A percentile compares a stretch with the other conserved stretches of the same genome.
These are phyloP conservation scores for Coenobita brevimanus DNA, from an alignment of 1,140 invertebrate genomes.

Conservation along the genomic window DNA sequence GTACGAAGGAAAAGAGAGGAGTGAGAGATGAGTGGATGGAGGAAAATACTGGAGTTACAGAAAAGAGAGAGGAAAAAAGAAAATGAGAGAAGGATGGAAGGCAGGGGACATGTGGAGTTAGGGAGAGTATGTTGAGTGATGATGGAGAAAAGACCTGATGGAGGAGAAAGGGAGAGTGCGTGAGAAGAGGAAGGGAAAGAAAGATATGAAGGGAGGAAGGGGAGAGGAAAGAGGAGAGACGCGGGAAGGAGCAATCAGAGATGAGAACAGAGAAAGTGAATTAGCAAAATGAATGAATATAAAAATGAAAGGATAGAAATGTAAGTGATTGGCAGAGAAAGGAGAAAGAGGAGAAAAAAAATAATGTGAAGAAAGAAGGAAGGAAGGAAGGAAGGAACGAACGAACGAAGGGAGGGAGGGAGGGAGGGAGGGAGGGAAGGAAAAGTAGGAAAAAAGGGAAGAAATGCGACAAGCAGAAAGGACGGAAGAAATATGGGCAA, in stretches of 20 bases:
- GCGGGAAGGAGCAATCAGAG: background rate
- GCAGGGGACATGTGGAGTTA: no score
- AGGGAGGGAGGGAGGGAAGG: background rate
- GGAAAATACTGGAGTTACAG: no score
- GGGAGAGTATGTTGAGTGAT: no score
- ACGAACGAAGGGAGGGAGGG: constrained; percentile 1
- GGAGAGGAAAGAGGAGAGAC: background rate
- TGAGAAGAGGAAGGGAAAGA: background rate
- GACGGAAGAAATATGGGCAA: background rate
- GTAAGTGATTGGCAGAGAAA: background rate
- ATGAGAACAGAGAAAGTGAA: background rate
- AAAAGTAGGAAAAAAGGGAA: background rate
- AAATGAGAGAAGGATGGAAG: background rate
- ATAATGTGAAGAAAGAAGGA: background rate
- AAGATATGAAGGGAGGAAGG: background rate
- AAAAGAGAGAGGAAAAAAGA: no score
- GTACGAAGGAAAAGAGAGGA: no score
- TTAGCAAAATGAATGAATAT: background rate
- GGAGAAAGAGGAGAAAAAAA: background rate
- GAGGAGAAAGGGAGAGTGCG: no score
- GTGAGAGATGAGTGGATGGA: no score
- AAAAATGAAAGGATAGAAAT: background rate
- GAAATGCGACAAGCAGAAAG: background rate
- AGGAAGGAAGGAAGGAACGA: background rate
- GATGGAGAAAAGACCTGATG: no score